Base-by-base conservation (phyloP, 2,888 invertebrate species). In the Zaprionus bogoriensis region DNA sequence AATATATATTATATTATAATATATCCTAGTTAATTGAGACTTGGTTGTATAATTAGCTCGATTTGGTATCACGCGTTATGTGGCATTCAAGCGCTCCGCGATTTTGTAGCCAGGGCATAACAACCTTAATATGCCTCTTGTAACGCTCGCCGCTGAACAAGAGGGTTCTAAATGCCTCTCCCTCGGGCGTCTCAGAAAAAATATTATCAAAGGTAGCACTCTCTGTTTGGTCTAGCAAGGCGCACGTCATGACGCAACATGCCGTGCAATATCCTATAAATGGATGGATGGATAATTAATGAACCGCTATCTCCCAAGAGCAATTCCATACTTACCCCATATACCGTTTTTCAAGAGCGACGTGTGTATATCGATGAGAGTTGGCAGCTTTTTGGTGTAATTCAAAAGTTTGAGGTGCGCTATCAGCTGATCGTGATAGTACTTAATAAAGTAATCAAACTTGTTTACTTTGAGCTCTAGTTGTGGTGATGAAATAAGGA, bases 371-470 rank as follows among this genome's bases (percentile, higher is more conserved):
- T 89, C 88, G 50, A 73, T 77, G 2, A 90, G 61, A 6, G 60
- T 69, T 6, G 89, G 89, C 9, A 88, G 27, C 20, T 66, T 60
- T 64, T 81, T 80, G 0, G 72, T 25, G 50, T 87, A 90, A 4
- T 82, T 82, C 2, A 90, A 54, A 1, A 89, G 23, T 10, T 77
- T 77, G 5, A 89, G 63, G 41, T 84, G 73, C 2, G 82, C 67
- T 25, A 74, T 68, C 48, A 89, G 54, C 9, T 87, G 66, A 23
- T 83, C 79, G 19, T 89, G 80, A 55, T 89, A 89, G 42, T 75
- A 78, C 25, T 86, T 83, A 0, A 90, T 51, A 20, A 89, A 86
- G 51, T 67, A 85, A 52, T 89, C 89, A 36, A 89, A 89, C 9
- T 87, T 54, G 19, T 73, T 78, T 0, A 86, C 25, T 55, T 87